A percentile compares a stretch with the other conserved stretches of the same genome.
Conservation (phyloP, 2,888 invertebrate genomes). For the Alloscopus bannaensis region DNA sequence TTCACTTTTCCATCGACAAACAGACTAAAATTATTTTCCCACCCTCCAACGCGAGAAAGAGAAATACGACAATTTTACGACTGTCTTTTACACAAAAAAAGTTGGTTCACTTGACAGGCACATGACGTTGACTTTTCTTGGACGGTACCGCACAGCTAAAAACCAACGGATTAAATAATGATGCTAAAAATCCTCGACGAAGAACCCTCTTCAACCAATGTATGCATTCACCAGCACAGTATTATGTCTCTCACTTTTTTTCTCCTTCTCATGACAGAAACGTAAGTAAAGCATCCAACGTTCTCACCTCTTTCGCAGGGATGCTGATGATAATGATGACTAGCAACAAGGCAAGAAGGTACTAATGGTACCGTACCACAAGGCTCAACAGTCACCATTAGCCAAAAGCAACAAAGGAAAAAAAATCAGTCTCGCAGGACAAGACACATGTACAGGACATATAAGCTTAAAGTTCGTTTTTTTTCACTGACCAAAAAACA, state of each 20-base stretch:
- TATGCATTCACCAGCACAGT: too few relatives aligned
- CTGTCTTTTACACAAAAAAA: conserved; percentile 10
- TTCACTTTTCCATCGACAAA: not conserved
- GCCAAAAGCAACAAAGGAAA: conserved; percentile 10
- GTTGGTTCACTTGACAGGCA: conserved; percentile 22
- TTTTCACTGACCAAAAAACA: conserved; percentile 10
- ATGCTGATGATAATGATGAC: conserved; percentile 19
- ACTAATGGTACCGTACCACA: conserved; percentile 21
- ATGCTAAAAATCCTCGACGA: conserved; percentile 18
- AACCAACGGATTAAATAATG: conserved; percentile 8
- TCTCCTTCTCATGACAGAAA: conserved; percentile 4
- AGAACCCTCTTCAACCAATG: too few relatives aligned
- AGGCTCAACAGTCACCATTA: conserved; percentile 9
- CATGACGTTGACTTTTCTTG: conserved; percentile 3
- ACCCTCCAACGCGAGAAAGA: not conserved
- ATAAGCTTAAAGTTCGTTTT: too few relatives aligned
- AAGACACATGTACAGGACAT: too few relatives aligned
- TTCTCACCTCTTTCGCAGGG: not conserved
- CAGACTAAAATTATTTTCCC: conserved; percentile 6
- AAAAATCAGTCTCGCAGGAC: too few relatives aligned
- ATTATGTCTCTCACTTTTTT: too few relatives aligned
- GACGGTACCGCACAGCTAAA: not conserved
- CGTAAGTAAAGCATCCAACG: conserved; percentile 8
- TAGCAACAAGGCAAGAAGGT: conserved; percentile 25
- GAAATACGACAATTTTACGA: not conserved